phyloP scores from a whole-genome alignment of 2,888 invertebrate species.

The Microctonus brassicae region DNA sequence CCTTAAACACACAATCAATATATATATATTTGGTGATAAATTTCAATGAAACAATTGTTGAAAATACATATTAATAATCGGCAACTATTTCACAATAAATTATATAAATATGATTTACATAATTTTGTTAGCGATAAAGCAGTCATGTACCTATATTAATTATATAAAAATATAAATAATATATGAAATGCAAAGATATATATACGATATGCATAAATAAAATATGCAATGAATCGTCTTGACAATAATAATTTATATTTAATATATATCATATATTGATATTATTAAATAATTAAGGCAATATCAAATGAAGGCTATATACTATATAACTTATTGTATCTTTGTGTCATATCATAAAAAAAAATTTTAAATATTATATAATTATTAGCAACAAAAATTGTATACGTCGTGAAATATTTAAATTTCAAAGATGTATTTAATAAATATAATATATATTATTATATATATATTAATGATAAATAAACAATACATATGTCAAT shows the following conservation, averaged over 20 bases:
- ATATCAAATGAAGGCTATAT: background rate
- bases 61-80: too few species aligned
- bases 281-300: background rate
- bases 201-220: too few species aligned
- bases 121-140: background rate
- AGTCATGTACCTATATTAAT: background rate
- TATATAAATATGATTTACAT: too few species aligned
- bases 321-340: background rate
- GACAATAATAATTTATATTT: background rate
- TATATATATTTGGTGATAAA: too few species aligned
- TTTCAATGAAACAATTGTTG: too few species aligned
- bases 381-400: background rate
- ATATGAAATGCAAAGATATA: too few species aligned
- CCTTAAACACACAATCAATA: background rate
- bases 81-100: too few species aligned
- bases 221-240: background rate
- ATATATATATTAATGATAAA: slow-evolving; percentile 14
- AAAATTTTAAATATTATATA: background rate
- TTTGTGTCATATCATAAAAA: slow-evolving; percentile 16
- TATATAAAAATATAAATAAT: too few species aligned
- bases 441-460: slow-evolving; percentile 28
- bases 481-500: slow-evolving; percentile 48
- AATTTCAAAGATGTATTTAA: slow-evolving; percentile 19
- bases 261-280: background rate
- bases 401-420: background rate